phyloP scores from a whole-genome alignment of 2,888 invertebrate species.

The Iselma pallidipennis region DNA sequence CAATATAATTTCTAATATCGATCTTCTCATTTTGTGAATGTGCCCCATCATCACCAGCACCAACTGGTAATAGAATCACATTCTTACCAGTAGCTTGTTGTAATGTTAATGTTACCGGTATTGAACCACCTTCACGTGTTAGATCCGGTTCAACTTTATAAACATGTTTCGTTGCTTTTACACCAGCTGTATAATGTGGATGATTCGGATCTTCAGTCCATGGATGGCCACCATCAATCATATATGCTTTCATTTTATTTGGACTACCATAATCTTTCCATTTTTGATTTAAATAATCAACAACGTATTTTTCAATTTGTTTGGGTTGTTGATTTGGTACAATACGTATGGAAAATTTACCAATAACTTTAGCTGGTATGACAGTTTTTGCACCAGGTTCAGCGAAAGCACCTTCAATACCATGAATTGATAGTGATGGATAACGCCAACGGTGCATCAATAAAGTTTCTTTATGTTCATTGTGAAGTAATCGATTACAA shows the following conservation, averaged over 20 bases:
- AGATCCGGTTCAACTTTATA: conserved; percentile 91
- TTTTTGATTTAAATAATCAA: conserved; percentile 73
- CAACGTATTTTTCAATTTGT: conserved; percentile 79
- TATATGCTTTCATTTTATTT: conserved; percentile 72
- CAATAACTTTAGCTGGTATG: conserved; percentile 89
- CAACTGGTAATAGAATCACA: conserved; percentile 93
- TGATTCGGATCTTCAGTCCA: conserved; percentile 95
- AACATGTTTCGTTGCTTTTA: conserved; percentile 78
- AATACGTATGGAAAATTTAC: conserved; percentile 95
- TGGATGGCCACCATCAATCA: conserved; percentile 71
- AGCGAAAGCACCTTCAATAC: conserved; percentile 93
- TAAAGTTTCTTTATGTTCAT: conserved; percentile 78
- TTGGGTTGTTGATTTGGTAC: conserved; percentile 93
- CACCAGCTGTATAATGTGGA: conserved; percentile 90
- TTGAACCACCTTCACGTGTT: conserved; percentile 96
- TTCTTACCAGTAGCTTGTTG: conserved; percentile 91
- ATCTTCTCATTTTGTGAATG: conserved; percentile 99
- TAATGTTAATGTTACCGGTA: conserved; percentile 94
- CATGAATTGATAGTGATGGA: conserved; percentile 92
- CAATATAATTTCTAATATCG: conserved; percentile 88
- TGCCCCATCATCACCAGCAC: conserved; percentile 95
- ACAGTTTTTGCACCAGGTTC: conserved; percentile 95
- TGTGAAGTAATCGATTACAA: conserved; percentile 68
- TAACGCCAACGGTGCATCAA: conserved; percentile 96
- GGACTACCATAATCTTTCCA: conserved; percentile 83